A percentile compares a stretch with the other conserved stretches of the same genome.
Evolutionary conservation across 53 echinoderm and acorn worm species (phyloP).

Genomic region (Echinarachnius parma): DNA sequence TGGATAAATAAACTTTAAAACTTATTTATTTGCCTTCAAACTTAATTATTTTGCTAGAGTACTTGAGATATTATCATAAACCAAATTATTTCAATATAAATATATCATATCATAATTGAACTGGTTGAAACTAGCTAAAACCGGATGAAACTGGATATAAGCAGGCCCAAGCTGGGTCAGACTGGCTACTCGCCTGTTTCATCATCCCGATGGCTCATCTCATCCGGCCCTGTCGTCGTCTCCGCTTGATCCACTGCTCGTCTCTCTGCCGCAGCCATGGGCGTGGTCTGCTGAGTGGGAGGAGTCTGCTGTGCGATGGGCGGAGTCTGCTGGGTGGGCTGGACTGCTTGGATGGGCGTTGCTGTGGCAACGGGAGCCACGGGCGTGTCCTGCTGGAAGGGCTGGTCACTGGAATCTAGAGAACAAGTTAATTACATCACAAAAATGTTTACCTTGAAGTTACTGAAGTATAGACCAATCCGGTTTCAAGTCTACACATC

Average conservation of each 20-base stretch:
- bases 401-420: slow-evolving; percentile 39
- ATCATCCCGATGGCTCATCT: slow-evolving; percentile 34
- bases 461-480: no score
- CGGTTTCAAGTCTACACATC: no score
- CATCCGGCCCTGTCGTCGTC: slow-evolving; percentile 27
- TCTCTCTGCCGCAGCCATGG: slow-evolving; percentile 31
- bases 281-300: slow-evolving; percentile 87
- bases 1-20: no score
- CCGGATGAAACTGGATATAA: not conserved
- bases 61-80: no score
- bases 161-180: not conserved
- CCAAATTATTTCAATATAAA: no score
- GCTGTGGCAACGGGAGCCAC: slow-evolving; percentile 61
- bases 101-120: no score
- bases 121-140: not conserved
- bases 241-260: slow-evolving; percentile 1
- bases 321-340: slow-evolving; percentile 85
- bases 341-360: slow-evolving; percentile 92
- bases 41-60: no score
- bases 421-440: not conserved
- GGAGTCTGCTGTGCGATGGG: slow-evolving; percentile 49
- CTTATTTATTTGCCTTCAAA: no score
- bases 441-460: no score
- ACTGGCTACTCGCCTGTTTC: slow-evolving; percentile 19
- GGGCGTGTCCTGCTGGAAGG: slow-evolving; percentile 45